Percentiles rank a stretch among this genome's conserved stretches.
phyloP scores from a whole-genome alignment of 2,797 vertebrate genomes.

The Leptoclinus maculatus region DNA sequence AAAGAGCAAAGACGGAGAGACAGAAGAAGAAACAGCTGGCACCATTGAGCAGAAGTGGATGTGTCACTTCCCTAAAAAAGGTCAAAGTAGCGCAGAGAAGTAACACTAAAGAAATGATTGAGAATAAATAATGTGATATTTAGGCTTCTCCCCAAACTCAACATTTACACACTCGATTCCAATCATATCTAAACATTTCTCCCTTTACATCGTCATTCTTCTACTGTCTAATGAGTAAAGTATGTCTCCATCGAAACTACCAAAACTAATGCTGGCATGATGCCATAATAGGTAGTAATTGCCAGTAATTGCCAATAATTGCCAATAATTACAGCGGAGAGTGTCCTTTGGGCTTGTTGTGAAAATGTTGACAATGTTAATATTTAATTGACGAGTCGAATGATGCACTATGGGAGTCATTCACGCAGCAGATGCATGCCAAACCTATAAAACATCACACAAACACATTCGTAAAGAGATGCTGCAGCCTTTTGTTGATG shows the following conservation, averaged over 20 bases:
- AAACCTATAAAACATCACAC: neutral
- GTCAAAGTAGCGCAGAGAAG: constrained; percentile 27
- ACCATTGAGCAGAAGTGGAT: constrained; percentile 46
- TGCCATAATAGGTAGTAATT: constrained; percentile 47
- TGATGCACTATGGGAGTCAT: constrained; percentile 17
- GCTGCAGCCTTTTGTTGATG: constrained; percentile 1
- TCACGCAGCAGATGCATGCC: constrained; percentile 22
- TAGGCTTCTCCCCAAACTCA: constrained; percentile 18
- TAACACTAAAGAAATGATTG: constrained; percentile 13
- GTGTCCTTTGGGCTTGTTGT: constrained; percentile 38
- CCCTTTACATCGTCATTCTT: constrained; percentile 5
- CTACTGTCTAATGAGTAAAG: constrained; percentile 18
- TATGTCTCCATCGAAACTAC: constrained; percentile 8
- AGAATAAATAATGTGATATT: constrained; percentile 49
- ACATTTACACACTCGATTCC: constrained; percentile 23
- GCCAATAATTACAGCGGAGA: constrained; percentile 46
- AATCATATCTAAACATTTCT: constrained; percentile 23
- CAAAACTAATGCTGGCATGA: constrained; percentile 30
- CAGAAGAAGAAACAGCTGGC: constrained; percentile 36
- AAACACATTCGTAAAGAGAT: neutral
- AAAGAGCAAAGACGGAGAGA: constrained; percentile 29
- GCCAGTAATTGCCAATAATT: constrained; percentile 49
- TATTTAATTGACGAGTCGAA: constrained; percentile 36
- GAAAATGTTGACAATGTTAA: constrained; percentile 51
- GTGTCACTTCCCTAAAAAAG: constrained; percentile 64